Evolutionary conservation across 2,113 vertebrate genomes (phyloP).

Genomic region (Lamprologus lemairii): DNA sequence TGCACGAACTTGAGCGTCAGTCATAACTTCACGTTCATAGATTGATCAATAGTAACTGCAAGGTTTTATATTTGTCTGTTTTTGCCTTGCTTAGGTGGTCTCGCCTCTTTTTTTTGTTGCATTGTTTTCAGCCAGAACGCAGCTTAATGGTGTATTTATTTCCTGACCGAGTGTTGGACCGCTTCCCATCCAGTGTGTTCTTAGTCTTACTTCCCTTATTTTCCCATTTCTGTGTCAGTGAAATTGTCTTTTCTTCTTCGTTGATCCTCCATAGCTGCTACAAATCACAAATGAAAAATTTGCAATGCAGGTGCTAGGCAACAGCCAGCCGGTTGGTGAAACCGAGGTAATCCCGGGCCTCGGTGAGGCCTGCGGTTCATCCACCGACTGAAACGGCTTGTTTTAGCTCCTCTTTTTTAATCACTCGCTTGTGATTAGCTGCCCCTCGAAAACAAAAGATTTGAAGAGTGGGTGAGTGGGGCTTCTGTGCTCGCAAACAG

Average conservation of each 20-base stretch:
- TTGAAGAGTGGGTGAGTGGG: not conserved
- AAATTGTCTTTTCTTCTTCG: not conserved
- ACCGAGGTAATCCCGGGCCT: not conserved
- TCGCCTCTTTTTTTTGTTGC: not conserved
- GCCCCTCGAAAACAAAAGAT: not conserved
- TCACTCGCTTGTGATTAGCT: not conserved
- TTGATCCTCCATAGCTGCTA: not conserved
- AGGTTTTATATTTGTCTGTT: not conserved
- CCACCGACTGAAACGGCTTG: not conserved
- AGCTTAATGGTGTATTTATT: not conserved
- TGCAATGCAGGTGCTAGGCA: not conserved
- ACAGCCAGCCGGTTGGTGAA: not conserved
- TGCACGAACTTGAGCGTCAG: not conserved
- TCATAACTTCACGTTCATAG: not conserved
- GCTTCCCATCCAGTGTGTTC: not conserved
- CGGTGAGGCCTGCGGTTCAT: not conserved
- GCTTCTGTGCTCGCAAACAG: fast-evolving
- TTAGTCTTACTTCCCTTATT: not conserved
- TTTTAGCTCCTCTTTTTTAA: not conserved
- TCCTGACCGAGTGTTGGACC: fast-evolving
- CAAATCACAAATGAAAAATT: not conserved
- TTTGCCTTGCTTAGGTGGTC: not conserved
- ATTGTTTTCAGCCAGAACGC: not conserved
- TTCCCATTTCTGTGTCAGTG: not conserved
- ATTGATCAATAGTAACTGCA: fast-evolving